Percentiles rank a stretch among this genome's conserved stretches.
phyloP scores from a whole-genome alignment of 2,888 invertebrate genomes.

The Metopia argyrocephala region DNA sequence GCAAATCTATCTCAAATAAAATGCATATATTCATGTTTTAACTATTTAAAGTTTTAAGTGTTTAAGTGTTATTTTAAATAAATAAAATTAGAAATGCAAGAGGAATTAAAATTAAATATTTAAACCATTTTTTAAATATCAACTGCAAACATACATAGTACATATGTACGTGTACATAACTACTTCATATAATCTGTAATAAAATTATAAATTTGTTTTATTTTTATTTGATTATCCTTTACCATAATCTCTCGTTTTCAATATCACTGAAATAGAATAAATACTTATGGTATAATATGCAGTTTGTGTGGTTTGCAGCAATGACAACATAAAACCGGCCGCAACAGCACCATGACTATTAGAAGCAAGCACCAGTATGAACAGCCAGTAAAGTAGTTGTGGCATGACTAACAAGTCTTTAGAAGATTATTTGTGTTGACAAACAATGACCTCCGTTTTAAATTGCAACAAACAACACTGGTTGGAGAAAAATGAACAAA shows the following conservation, averaged over 20 bases:
- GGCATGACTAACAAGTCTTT: slow-evolving; percentile 25
- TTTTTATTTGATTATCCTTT: slow-evolving; percentile 25
- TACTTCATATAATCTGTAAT: slow-evolving; percentile 33
- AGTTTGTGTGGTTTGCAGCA: not conserved
- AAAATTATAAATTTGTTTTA: slow-evolving; percentile 33
- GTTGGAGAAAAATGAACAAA: not conserved
- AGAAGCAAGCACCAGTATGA: not conserved
- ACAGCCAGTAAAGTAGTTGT: not conserved
- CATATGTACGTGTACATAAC: too few species aligned
- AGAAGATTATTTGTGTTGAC: slow-evolving; percentile 50
- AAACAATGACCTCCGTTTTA: slow-evolving; percentile 40
- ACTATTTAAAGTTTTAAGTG: too few species aligned
- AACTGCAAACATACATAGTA: too few species aligned
- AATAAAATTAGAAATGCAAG: too few species aligned
- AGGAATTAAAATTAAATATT: too few species aligned
- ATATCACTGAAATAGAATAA: not conserved
- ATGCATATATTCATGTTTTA: too few species aligned
- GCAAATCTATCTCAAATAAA: too few species aligned
- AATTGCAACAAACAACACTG: slow-evolving; percentile 9
- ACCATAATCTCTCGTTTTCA: slow-evolving; percentile 20
- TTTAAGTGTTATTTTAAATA: too few species aligned
- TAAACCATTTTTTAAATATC: too few species aligned
- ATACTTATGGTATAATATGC: not conserved
- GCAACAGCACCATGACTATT: not conserved
- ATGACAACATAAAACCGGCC: not conserved